These are phyloP conservation scores for Darevskia mixta DNA, from an alignment of 2,797 vertebrate genomes.

Conservation along the genomic window DNA sequence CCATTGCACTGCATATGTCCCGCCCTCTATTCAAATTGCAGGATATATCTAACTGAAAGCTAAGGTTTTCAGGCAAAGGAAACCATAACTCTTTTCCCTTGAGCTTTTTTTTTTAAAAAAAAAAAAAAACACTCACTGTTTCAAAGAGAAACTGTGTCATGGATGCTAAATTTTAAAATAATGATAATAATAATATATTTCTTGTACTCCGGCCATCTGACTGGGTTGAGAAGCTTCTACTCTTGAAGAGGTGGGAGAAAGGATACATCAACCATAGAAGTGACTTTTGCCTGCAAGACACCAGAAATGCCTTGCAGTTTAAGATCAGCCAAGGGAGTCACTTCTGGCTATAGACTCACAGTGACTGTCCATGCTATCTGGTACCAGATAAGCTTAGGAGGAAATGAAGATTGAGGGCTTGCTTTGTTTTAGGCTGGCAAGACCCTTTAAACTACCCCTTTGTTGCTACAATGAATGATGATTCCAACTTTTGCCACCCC, in stretches of 20 bases:
- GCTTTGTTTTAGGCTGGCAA: too few relatives aligned
- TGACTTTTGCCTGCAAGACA: neutral
- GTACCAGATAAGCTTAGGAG: conserved; percentile 45
- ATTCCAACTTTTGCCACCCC: neutral
- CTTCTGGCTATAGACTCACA: neutral
- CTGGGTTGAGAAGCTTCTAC: neutral
- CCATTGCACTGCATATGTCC: neutral
- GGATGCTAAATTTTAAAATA: conserved; percentile 54
- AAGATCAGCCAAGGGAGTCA: neutral
- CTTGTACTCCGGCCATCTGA: too few relatives aligned
- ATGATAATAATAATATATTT: too few relatives aligned
- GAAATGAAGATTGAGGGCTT: conserved; percentile 41
- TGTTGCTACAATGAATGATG: neutral
- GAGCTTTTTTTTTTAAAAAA: neutral
- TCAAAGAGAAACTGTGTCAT: conserved; percentile 59
- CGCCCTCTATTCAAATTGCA: neutral
- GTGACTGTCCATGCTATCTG: neutral
- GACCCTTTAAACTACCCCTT: neutral
- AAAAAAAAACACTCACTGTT: neutral
- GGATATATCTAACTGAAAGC: neutral
- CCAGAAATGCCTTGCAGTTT: too few relatives aligned
- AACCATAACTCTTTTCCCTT: rapidly evolving
- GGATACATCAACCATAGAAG: neutral
- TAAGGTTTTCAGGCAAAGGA: neutral
- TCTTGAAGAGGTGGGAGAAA: rapidly evolving